These are phyloP conservation scores for Petrophora chlorosata DNA, from an alignment of 2,888 invertebrate species.

Conservation along the genomic window DNA sequence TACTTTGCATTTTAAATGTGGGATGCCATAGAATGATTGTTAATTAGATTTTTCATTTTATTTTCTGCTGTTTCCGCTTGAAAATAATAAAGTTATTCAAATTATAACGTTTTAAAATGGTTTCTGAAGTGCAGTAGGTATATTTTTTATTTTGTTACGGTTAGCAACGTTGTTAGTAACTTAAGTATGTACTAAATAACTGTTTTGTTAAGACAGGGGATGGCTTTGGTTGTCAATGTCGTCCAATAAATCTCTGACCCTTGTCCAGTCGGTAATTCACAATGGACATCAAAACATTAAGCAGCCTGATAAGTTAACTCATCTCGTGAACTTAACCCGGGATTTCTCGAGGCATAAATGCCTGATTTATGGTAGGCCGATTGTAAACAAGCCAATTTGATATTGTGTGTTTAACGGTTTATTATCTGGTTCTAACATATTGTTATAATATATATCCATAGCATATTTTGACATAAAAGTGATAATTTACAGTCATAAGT, in stretches of 20 bases:
- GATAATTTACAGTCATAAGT: too few species aligned
- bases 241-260: constrained; percentile 73
- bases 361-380: constrained; percentile 5
- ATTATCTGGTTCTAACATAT: too few species aligned
- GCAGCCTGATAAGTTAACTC: constrained; percentile 40
- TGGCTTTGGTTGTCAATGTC: constrained; percentile 61
- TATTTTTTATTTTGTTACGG: too few species aligned
- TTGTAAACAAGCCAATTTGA: constrained; percentile 1
- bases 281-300: constrained; percentile 43
- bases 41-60: constrained; percentile 16
- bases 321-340: constrained; percentile 29
- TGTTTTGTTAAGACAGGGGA: too few species aligned
- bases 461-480: too few species aligned
- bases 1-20: constrained; percentile 23
- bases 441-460: too few species aligned
- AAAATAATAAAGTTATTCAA: neutral
- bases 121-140: too few species aligned
- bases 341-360: constrained; percentile 6
- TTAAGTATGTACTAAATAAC: too few species aligned
- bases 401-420: neutral
- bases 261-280: constrained; percentile 64
- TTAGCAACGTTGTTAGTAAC: too few species aligned
- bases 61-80: neutral
- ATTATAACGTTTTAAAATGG: too few species aligned
- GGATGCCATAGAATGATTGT: constrained; percentile 12